Evolutionary conservation across 2,888 invertebrate species (phyloP).

Genomic region (Eristalis pertinax): DNA sequence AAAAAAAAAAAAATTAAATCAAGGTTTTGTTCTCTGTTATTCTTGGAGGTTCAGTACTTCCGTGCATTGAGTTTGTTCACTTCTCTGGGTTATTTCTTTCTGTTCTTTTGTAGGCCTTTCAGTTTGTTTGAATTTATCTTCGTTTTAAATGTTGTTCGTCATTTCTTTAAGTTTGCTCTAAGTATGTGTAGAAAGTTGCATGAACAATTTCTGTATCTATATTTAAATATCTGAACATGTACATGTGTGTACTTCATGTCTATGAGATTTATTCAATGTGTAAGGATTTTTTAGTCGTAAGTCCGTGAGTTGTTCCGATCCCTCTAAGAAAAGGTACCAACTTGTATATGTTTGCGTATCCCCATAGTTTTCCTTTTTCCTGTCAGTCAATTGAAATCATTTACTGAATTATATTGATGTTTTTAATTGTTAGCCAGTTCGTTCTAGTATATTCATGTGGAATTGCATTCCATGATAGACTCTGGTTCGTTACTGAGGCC

Average conservation of each 20-base stretch:
- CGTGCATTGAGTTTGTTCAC: neutral
- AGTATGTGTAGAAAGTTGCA: constrained; percentile 2
- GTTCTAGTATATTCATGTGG: neutral
- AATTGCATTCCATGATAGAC: too few species aligned
- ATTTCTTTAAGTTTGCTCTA: neutral
- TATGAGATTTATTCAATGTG: constrained; percentile 64
- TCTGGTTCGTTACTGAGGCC: too few species aligned
- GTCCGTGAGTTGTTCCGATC: constrained; percentile 51
- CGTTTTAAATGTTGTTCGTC: neutral
- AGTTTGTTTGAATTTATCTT: constrained; percentile 10
- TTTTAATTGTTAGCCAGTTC: neutral
- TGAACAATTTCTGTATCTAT: constrained; percentile 19
- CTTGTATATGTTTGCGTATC: neutral
- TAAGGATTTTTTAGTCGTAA: constrained; percentile 59
- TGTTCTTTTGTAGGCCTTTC: neutral
- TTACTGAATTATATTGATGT: neutral
- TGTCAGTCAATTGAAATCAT: neutral
- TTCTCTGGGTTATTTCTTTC: neutral
- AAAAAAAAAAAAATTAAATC: neutral
- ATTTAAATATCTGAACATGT: constrained; percentile 53
- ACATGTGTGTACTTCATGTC: constrained; percentile 56
- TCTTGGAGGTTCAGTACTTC: neutral
- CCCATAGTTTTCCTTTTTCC: neutral
- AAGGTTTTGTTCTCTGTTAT: neutral
- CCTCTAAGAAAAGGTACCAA: constrained; percentile 39